Evolutionary conservation across 2,888 invertebrate species (phyloP).

Genomic region (Nomada goodeniana): DNA sequence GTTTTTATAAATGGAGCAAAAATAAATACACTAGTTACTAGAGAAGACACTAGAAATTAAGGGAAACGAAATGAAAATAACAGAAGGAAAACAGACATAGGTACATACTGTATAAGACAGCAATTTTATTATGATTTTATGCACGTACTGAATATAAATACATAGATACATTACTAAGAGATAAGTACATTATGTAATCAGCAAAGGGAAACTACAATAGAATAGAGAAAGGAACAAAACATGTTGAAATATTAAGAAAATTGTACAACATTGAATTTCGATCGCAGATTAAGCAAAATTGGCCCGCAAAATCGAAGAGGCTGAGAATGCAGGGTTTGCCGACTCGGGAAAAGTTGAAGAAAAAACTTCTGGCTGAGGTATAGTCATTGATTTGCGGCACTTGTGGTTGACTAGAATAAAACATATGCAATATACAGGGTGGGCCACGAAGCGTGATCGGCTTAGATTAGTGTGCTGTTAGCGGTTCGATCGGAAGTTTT

Average conservation of each 20-base stretch:
- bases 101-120: too few species aligned
- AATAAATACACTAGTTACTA: too few species aligned
- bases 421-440: background rate
- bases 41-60: too few species aligned
- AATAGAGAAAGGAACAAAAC: background rate
- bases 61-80: too few species aligned
- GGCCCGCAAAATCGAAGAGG: conserved; percentile 74
- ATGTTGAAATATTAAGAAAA: background rate
- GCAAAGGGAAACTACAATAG: background rate
- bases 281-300: conserved; percentile 77
- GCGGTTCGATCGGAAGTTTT: conserved; percentile 2
- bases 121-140: too few species aligned
- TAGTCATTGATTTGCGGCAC: conserved; percentile 53
- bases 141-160: too few species aligned
- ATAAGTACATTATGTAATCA: too few species aligned
- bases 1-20: too few species aligned
- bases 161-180: too few species aligned
- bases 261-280: conserved; percentile 66
- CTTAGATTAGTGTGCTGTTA: conserved; percentile 1
- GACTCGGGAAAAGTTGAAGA: conserved; percentile 72
- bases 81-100: too few species aligned
- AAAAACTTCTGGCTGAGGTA: conserved; percentile 76
- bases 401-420: conserved; percentile 44
- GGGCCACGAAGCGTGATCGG: background rate
- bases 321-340: conserved; percentile 72